Evolutionary conservation across 2,888 invertebrate genomes (phyloP).

Genomic region (Thereva nobilitata): DNA sequence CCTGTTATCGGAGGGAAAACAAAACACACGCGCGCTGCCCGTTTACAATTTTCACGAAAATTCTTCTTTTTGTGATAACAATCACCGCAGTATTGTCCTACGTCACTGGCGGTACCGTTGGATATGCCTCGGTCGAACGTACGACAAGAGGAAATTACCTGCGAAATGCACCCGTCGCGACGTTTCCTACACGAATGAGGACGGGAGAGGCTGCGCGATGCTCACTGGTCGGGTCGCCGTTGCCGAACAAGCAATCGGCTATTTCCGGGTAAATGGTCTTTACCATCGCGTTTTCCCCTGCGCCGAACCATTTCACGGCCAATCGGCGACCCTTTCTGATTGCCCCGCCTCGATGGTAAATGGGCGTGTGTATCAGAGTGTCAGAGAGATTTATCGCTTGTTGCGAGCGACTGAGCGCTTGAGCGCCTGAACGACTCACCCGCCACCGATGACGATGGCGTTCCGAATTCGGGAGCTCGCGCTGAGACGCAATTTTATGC

Average conservation of each 20-base stretch:
- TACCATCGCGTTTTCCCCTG: conserved; percentile 26
- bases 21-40: no score
- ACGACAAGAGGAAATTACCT: conserved; percentile 9
- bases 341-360: conserved; percentile 23
- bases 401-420: no score
- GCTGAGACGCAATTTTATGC: no score
- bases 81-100: neutral
- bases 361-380: conserved; percentile 13
- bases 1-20: no score
- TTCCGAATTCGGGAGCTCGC: no score
- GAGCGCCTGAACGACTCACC: no score
- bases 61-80: no score
- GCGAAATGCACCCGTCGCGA: conserved; percentile 30
- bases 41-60: no score
- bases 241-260: conserved; percentile 17
- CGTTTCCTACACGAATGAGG: conserved; percentile 38
- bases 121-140: conserved; percentile 6
- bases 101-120: conserved; percentile 16
- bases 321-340: conserved; percentile 21
- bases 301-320: conserved; percentile 12
- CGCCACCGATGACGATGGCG: no score
- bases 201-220: conserved; percentile 1
- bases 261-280: conserved; percentile 17
- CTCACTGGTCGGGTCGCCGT: conserved; percentile 8
- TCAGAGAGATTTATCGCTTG: no score